These are phyloP conservation scores for Bambusicola thoracicus DNA, from an alignment of 2,113 vertebrate genomes.

Conservation along the genomic window DNA sequence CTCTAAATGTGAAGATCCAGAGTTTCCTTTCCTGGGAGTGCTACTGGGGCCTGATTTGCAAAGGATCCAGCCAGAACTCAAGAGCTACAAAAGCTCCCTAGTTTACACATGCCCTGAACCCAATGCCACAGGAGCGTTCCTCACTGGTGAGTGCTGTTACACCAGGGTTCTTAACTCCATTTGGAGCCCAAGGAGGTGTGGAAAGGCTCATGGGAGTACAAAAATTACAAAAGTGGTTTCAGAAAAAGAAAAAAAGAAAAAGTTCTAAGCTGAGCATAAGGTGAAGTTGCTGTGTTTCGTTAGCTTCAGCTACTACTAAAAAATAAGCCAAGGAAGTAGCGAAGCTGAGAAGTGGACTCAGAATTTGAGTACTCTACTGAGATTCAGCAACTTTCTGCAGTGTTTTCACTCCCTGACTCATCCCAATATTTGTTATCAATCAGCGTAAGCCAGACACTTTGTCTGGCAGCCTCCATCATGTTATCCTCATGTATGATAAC, in stretches of 20 bases:
- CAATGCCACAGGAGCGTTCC: not conserved
- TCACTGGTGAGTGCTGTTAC: not conserved
- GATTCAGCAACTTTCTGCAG: not conserved
- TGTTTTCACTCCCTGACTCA: not conserved
- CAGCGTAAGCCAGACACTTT: not conserved
- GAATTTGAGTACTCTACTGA: not conserved
- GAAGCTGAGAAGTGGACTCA: not conserved
- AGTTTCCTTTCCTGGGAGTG: fast-evolving
- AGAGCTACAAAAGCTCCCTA: not conserved
- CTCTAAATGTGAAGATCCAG: not conserved
- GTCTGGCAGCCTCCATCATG: not conserved
- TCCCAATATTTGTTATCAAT: not conserved
- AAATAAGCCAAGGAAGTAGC: not conserved
- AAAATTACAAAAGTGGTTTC: not conserved
- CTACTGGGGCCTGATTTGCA: not conserved
- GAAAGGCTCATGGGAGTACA: not conserved
- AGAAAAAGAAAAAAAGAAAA: not conserved
- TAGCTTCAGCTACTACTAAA: not conserved
- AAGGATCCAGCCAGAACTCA: not conserved
- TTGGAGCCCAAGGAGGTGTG: not conserved
- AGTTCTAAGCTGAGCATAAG: not conserved
- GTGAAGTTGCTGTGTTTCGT: not conserved
- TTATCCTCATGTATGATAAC: not conserved
- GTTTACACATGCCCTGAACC: not conserved
- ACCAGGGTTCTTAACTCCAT: not conserved